Conservation (phyloP, 1,140 invertebrate species). For the Zaprionus nigranus region DNA sequence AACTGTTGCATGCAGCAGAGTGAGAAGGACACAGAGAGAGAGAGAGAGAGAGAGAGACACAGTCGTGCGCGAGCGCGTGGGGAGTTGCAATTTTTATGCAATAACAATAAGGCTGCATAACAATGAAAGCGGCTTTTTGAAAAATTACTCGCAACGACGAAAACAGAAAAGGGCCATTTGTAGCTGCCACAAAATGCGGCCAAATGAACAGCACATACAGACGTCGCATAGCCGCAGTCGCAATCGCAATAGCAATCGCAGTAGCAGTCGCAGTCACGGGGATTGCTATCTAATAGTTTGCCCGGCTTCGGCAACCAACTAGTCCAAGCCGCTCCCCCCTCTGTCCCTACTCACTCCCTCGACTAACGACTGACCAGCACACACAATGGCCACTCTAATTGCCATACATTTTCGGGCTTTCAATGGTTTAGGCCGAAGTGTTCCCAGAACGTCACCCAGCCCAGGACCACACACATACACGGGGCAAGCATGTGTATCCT, state of each 20-base stretch:
- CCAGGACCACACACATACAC: constrained; percentile 14
- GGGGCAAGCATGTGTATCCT: constrained; percentile 7
- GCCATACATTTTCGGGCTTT: constrained; percentile 82
- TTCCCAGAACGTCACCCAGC: neutral
- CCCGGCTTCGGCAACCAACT: constrained; percentile 41
- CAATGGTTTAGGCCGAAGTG: constrained; percentile 68
- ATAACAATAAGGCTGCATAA: constrained; percentile 81
- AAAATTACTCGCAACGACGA: constrained; percentile 69
- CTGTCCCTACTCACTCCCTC: neutral
- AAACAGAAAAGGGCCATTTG: constrained; percentile 72
- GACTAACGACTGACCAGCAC: constrained; percentile 37
- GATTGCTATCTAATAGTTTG: constrained; percentile 75
- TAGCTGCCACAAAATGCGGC: constrained; percentile 74
- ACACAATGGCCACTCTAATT: constrained; percentile 77
- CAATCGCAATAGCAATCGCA: constrained; percentile 50
- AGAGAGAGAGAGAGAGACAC: constrained; percentile 11
- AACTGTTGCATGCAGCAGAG: constrained; percentile 66
- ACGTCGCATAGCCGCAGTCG: constrained; percentile 29
- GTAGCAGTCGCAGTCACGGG: constrained; percentile 52
- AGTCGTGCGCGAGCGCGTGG: neutral
- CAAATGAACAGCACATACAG: constrained; percentile 67
- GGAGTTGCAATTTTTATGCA: constrained; percentile 72
- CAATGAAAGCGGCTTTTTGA: constrained; percentile 73
- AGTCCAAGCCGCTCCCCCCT: neutral
- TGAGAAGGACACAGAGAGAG: constrained; percentile 8